These are phyloP conservation scores for Rhabdophis nuchalis DNA, from an alignment of 2,797 vertebrate genomes.

Conservation along the genomic window DNA sequence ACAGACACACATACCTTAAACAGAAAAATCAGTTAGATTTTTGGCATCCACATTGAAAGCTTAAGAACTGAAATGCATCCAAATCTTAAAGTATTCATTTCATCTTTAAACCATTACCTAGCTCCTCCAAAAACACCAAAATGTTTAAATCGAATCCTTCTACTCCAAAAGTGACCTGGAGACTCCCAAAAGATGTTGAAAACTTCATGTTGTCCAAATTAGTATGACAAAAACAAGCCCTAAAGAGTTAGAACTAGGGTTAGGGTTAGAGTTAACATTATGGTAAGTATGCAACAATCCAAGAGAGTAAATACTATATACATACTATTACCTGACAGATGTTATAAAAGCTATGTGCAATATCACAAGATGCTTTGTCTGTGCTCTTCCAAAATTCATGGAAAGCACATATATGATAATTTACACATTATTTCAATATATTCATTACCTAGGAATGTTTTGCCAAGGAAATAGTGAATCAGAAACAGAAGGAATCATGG, in stretches of 20 bases:
- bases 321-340: neutral
- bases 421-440: neutral
- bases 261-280: neutral
- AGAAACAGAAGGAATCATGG: neutral
- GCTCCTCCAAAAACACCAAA: neutral
- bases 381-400: neutral
- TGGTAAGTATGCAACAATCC: neutral
- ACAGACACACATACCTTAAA: no score
- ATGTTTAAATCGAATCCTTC: neutral
- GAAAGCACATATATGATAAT: neutral
- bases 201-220: neutral
- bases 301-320: neutral
- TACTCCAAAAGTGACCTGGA: neutral
- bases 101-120: neutral
- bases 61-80: neutral
- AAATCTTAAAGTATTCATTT: neutral
- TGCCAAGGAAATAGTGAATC: neutral
- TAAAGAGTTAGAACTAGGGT: neutral
- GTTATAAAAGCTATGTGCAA: neutral
- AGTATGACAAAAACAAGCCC: neutral
- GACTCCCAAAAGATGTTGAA: neutral
- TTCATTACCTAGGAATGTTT: neutral
- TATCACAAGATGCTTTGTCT: neutral
- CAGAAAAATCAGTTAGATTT: neutral
- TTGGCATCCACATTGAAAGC: neutral